Evolutionary conservation across 2,888 invertebrate genomes (phyloP).

Genomic region (Argyresthia albistria): DNA sequence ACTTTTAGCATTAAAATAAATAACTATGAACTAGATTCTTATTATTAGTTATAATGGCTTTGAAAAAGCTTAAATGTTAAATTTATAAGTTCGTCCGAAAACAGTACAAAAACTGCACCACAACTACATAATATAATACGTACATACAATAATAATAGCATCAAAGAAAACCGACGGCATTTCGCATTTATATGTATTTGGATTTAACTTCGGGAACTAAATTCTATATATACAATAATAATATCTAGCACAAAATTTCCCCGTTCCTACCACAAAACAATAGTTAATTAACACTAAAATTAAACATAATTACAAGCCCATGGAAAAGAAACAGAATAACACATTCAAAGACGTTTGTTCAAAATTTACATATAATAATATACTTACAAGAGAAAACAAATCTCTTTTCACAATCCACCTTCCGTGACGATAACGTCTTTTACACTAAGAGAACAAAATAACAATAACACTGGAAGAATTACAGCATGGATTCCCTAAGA

Average conservation of each 20-base stretch:
- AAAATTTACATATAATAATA: conserved; percentile 61
- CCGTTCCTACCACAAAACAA: conserved; percentile 21
- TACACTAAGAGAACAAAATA: conserved; percentile 35
- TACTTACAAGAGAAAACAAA: conserved; percentile 44
- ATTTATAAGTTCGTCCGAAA: conserved; percentile 29
- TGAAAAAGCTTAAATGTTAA: neutral
- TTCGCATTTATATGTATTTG: conserved; percentile 49
- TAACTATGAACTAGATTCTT: neutral
- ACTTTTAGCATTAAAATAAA: neutral
- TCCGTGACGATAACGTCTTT: conserved; percentile 27
- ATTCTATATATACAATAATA: conserved; percentile 61
- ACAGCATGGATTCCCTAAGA: neutral
- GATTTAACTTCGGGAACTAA: conserved; percentile 65
- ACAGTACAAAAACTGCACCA: conserved; percentile 24
- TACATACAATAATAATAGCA: conserved; percentile 24
- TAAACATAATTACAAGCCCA: conserved; percentile 47
- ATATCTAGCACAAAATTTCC: conserved; percentile 32
- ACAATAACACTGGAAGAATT: conserved; percentile 9
- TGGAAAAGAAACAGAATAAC: conserved; percentile 32
- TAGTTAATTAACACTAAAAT: conserved; percentile 40
- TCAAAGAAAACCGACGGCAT: conserved; percentile 29
- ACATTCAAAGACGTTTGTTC: conserved; percentile 37
- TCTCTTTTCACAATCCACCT: conserved; percentile 24
- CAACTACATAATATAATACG: conserved; percentile 29
- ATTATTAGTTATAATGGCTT: neutral